Evolutionary conservation across 2,113 vertebrate species (phyloP), one percentile per base, ranked within the genome.

Genomic region (Perca schrenkii): DNA sequence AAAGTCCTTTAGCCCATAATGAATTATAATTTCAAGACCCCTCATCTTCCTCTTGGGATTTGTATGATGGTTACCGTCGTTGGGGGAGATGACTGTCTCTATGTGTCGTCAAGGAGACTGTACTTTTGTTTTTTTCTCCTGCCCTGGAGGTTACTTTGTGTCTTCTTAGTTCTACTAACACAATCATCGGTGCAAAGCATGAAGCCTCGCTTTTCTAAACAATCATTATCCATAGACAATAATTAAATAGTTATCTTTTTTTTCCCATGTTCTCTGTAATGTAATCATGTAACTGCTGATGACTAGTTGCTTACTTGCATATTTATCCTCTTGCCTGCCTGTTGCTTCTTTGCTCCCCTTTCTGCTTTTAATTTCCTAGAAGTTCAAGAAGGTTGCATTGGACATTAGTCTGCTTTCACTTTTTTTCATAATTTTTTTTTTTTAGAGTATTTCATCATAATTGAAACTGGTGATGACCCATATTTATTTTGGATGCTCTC

Each of bases 31-130:
- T 84, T 79, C 22, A 65, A 73, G 58, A 84, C 62, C 67, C 62
- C 61, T 82, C 54, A 71, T 80, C 70, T 65, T 79, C 43, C 72
- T 80, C 84, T 56, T 50, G 86, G 88, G 87, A 80, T 77, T 71
- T 74, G 13, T 72, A 19, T 34, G 36, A 61, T 79, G 82, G 82
- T 86, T 74, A 82, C 71, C 61, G 80, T 89, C n/a, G 79, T 75
- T 15, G 25, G 54, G 85, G 71, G 84, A 81, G 74, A 79, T 54
- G 1, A 71, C 66, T 47, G 66, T 87, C 73, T 88, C 79, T 79
- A 78, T 62, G 75, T 72, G 91, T 93, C 62, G 74, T 86, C 75
- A 80, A 77, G 83, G 74, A 83, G 80, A 82, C 76, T 43, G 21
- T 73, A 8, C 22, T 60, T 63, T 79, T 58, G 36, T 49, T 66